A percentile compares a stretch with the other conserved stretches of the same genome.
These are phyloP conservation scores for Callocephalon fimbriatum DNA, from an alignment of 2,113 vertebrate species.

Conservation along the genomic window DNA sequence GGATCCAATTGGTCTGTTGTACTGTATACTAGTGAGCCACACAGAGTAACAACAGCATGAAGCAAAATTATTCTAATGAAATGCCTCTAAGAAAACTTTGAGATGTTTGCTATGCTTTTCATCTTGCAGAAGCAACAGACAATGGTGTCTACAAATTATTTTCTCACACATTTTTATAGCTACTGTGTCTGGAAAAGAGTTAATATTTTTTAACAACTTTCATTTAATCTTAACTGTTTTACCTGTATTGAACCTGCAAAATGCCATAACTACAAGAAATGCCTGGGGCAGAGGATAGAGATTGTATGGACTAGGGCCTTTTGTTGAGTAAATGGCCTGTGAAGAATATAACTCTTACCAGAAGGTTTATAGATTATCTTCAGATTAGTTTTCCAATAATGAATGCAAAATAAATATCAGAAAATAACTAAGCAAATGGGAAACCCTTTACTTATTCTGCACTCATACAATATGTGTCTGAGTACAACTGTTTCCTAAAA, in stretches of 20 bases:
- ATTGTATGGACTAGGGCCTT: background rate
- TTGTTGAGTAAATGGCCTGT: background rate
- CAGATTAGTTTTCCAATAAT: background rate
- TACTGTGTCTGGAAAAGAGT: conserved; percentile 5
- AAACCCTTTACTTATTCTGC: background rate
- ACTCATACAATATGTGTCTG: background rate
- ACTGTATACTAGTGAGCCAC: background rate
- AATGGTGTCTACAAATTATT: background rate
- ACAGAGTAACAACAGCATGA: background rate
- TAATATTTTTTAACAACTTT: conserved; percentile 30
- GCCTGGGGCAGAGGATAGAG: background rate
- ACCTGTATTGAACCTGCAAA: background rate
- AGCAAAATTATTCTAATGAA: background rate
- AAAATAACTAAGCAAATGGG: background rate
- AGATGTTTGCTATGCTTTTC: background rate
- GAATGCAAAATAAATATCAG: background rate
- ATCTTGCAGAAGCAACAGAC: background rate
- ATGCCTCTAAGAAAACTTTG: background rate
- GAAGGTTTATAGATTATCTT: background rate
- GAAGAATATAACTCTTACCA: background rate
- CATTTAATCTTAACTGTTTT: conserved; percentile 17
- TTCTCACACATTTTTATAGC: background rate
- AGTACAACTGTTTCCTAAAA: background rate
- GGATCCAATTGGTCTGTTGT: background rate
- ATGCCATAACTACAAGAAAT: background rate